Evolutionary conservation across 2,113 vertebrate species (phyloP).

Genomic region (Vulpes lagopus): DNA sequence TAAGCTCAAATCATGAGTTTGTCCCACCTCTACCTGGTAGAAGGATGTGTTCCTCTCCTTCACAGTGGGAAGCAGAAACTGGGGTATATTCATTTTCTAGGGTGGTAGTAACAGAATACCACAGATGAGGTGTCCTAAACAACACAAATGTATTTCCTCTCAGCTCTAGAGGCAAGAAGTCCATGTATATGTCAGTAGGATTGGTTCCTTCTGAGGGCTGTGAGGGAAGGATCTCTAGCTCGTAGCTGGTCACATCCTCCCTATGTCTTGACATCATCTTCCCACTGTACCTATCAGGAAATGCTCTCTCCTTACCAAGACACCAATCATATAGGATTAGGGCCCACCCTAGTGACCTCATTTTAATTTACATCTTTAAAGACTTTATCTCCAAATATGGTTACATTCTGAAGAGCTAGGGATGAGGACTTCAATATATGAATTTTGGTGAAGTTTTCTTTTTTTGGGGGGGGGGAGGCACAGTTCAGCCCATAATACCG

Average conservation of each 20-base stretch:
- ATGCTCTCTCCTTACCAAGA: neutral
- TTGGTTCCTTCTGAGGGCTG: neutral
- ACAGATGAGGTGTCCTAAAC: neutral
- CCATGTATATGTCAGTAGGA: neutral
- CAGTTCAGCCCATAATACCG: neutral
- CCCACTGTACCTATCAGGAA: neutral
- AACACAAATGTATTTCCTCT: neutral
- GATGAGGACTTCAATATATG: neutral
- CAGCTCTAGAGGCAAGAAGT: neutral
- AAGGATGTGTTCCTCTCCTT: neutral
- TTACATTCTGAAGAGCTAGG: neutral
- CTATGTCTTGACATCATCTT: neutral
- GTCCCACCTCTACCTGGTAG: neutral
- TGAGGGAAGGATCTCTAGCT: neutral
- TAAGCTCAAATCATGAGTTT: neutral
- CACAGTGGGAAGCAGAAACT: neutral
- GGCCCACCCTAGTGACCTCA: neutral
- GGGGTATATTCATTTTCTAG: neutral
- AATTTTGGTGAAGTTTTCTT: neutral
- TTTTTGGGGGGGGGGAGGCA: fast-evolving
- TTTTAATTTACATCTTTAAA: slow-evolving; percentile 21
- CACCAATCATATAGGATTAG: neutral
- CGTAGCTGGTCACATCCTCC: neutral
- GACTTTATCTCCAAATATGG: neutral
- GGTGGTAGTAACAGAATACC: neutral